Evolutionary conservation across 2,113 vertebrate genomes (phyloP).

Genomic region (Ranitomeya variabilis): DNA sequence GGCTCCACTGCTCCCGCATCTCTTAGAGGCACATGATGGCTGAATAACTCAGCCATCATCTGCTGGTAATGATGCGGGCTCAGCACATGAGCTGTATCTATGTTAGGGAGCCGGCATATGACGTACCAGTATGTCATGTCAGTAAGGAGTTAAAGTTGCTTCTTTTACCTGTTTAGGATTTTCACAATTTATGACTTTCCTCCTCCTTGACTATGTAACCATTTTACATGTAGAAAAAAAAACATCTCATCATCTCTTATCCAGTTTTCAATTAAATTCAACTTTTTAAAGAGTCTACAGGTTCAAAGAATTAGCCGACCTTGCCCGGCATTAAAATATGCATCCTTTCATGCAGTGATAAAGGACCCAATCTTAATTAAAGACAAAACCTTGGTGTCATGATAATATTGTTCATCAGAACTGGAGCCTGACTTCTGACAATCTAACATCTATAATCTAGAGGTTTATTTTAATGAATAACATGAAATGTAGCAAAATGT

Average conservation of each 20-base stretch:
- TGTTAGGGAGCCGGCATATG: too few relatives aligned
- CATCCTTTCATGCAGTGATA: slow-evolving; percentile 15
- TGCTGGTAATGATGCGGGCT: too few relatives aligned
- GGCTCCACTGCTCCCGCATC: too few relatives aligned
- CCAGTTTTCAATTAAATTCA: slow-evolving; percentile 23
- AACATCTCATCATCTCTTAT: neutral
- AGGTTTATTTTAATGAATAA: slow-evolving; percentile 55
- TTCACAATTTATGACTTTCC: neutral
- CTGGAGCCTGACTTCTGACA: neutral
- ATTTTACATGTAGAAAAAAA: neutral
- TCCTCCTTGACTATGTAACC: slow-evolving; percentile 5
- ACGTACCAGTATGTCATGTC: too few relatives aligned
- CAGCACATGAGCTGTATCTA: too few relatives aligned
- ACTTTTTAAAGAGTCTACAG: slow-evolving; percentile 7
- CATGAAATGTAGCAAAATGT: neutral
- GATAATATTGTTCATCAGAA: slow-evolving; percentile 27
- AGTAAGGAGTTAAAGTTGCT: neutral
- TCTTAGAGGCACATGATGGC: too few relatives aligned
- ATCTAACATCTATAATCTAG: slow-evolving; percentile 14
- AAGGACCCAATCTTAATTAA: slow-evolving; percentile 26
- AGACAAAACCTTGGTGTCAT: slow-evolving; percentile 12
- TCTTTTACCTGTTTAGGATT: neutral
- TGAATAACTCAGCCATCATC: too few relatives aligned
- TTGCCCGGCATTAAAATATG: neutral
- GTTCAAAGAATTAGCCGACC: slow-evolving; percentile 1